These are phyloP conservation scores for Trisateles emortualis DNA, from an alignment of 2,888 invertebrate genomes.

Conservation along the genomic window DNA sequence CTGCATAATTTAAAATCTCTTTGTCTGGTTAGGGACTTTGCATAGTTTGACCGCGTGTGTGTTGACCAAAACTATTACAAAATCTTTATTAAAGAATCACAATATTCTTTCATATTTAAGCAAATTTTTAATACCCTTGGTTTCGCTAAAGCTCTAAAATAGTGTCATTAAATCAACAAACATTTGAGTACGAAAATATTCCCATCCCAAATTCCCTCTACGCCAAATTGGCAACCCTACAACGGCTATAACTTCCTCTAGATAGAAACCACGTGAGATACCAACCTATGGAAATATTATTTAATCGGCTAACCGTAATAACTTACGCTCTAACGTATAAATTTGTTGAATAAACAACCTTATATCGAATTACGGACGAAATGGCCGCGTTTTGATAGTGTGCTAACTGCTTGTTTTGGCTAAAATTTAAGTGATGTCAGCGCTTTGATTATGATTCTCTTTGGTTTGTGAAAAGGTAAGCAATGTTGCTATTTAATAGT, in stretches of 20 bases:
- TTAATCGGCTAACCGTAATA: slow-evolving; percentile 48
- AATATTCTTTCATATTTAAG: no score
- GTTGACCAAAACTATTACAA: neutral
- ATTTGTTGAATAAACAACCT: slow-evolving; percentile 44
- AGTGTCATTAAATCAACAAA: no score
- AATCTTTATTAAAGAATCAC: no score
- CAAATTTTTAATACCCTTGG: no score
- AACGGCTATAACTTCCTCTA: slow-evolving; percentile 10
- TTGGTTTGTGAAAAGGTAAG: neutral
- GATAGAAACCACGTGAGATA: slow-evolving; percentile 22
- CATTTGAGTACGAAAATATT: no score
- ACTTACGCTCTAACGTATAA: slow-evolving; percentile 35
- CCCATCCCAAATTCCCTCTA: no score
- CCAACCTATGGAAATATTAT: slow-evolving; percentile 41
- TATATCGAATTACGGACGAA: slow-evolving; percentile 32
- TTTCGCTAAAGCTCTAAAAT: no score
- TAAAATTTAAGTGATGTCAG: slow-evolving; percentile 3
- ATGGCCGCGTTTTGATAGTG: slow-evolving; percentile 33
- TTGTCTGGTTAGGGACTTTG: no score
- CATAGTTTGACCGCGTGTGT: no score
- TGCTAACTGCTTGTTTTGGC: slow-evolving; percentile 7
- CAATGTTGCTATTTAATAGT: neutral
- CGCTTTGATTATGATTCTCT: slow-evolving; percentile 1
- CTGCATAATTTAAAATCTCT: no score
- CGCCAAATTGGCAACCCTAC: slow-evolving; percentile 28